Base-by-base conservation (phyloP, 2,113 vertebrate genomes). In the Setophaga petechia region DNA sequence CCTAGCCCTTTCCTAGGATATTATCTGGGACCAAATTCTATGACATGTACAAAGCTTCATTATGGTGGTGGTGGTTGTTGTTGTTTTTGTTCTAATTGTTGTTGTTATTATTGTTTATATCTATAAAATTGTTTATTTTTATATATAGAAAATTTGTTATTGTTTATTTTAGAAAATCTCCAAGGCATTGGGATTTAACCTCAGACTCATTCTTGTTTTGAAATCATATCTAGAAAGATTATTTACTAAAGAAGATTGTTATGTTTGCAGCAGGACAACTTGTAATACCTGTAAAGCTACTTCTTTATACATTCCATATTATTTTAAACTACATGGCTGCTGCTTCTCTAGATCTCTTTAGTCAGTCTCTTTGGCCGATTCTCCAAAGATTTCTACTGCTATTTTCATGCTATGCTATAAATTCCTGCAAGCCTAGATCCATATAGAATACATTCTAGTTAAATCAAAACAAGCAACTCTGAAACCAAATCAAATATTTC, bases 61-160 rank as follows among this genome's bases (percentile, higher is more conserved):
- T 55, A 11, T 57, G 30, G 28, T 57, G 9, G 27, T 54, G 47
- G 21, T 31, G 3, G 33, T 55, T 1, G 20, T 31, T 57, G 3
- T 35, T 63, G 9, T 8, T 46, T 11, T 46, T 44, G 3, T 9
- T 44, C 1, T 17, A 30, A 3, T n/a, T 79, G 7, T 10, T 59
- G 4, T 17, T 44, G 2, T 18, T 37, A 0, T 11, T n/a, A 6
- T 27, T 71, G 0, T 21, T 44, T 43, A 17, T 43, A 43, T 17
- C 15, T 43, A 43, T 16, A 43, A 43, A 43, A 1, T 35, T 35
- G 4, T 20, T 25, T 58, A 30, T 22, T 19, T 44, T 44, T 44
- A 19, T 44, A 19, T 65, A n/a, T 3, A 23, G 35, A 65, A 82
- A 82, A 20, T 6, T 83, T 91, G 46, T 21, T 44, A 1, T 35